Evolutionary conservation across 2,888 invertebrate species (phyloP), one percentile per base, ranked within the genome.

Genomic region (Tethea ocularis): DNA sequence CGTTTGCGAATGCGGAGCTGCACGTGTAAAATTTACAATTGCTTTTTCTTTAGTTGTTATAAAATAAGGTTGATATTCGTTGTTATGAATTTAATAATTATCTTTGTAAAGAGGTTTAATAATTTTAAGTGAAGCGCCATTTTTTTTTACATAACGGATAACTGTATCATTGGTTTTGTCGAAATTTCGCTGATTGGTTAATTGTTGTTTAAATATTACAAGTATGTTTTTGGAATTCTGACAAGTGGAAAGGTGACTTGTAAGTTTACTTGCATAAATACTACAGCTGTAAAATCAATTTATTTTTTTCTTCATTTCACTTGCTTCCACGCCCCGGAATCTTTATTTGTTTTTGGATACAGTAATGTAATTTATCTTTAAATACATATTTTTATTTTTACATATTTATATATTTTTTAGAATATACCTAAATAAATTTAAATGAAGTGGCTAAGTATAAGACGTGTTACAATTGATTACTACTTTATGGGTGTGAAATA

Each of bases 141-240:
- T 78, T 88, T 74, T 82, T 82, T 41, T n/a, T 41, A 17, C n/a
- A 41, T n/a, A 17, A 20, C 46, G 84, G 81, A 82, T 87, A 89
- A 87, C 88, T 91, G 89, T 91, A 89, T 79, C 90, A 82, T 80
- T 74, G 83, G 83, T 87, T 46, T 87, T 89, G 86, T 83, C 84
- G 83, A 84, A 86, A 87, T 87, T 78, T 83, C 75, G 73, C 68
- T 87, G 87, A 91, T 89, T 91, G 87, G 84, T 91, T 91, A 90
- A 90, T 91, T 89, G 84, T 88, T 86, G 75, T 72, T 78, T 72
- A 78, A 78, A 57, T 77, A 80, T 80, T 80, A 77, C 72, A 78
- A 78, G 79, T 83, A 33, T 33, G 20, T 80, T 81, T 84, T 81
- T 70, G 63, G 61, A 61, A 68, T 74, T 72, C 73, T 77, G 77